Evolutionary conservation across 1,140 invertebrate genomes (phyloP).

Genomic region (Ridgeia piscesae): DNA sequence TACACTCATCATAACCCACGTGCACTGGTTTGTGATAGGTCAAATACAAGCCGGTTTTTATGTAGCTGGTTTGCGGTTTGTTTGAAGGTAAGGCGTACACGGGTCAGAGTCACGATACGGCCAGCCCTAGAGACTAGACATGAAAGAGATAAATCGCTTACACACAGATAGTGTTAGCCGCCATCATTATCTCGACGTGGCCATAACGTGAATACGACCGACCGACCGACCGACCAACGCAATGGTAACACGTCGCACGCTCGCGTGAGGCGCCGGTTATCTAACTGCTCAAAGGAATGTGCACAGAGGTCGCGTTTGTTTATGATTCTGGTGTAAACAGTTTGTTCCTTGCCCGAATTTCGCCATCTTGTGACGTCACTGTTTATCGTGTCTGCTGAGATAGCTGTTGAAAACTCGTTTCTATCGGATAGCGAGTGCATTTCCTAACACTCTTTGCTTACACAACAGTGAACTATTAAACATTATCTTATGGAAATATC

Average conservation of each 20-base stretch:
- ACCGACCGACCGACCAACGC: no score
- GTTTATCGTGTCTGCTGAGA: background rate
- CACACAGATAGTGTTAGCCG: background rate
- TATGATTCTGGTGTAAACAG: background rate
- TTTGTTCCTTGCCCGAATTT: conserved; percentile 1
- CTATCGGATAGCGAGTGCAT: background rate
- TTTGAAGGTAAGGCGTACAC: background rate
- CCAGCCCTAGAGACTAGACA: background rate
- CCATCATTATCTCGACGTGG: background rate
- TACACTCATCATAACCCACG: background rate
- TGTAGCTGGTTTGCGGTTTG: background rate
- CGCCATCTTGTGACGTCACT: background rate
- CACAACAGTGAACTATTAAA: background rate
- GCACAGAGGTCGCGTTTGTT: background rate
- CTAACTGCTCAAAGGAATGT: background rate
- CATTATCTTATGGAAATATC: background rate
- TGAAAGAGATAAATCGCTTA: background rate
- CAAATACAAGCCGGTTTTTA: background rate
- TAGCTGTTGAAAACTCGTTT: background rate
- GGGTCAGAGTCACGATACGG: background rate
- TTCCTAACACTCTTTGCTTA: background rate
- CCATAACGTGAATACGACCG: background rate
- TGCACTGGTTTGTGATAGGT: background rate
- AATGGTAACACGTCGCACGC: no score
- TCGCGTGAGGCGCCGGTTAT: background rate